phyloP scores from a whole-genome alignment of 2,113 vertebrate genomes.

The Bungarus multicinctus region DNA sequence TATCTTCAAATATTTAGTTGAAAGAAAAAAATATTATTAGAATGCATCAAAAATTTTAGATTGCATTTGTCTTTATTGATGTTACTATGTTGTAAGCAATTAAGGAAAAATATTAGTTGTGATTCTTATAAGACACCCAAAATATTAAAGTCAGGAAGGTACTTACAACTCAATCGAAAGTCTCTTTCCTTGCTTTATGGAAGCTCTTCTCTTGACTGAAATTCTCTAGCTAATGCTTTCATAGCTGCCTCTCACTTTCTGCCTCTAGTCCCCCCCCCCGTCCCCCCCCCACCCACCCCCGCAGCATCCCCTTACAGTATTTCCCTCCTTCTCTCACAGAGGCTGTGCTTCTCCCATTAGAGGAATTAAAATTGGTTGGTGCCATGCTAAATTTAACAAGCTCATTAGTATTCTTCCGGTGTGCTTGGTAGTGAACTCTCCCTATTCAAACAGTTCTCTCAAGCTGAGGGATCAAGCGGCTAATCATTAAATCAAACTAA shows the following conservation, averaged over 20 bases:
- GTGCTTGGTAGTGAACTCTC: slow-evolving; percentile 80
- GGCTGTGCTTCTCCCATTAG: slow-evolving; percentile 75
- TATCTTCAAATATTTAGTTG: neutral
- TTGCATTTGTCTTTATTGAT: neutral
- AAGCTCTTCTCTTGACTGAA: slow-evolving; percentile 56
- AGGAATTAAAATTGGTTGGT: slow-evolving; percentile 81
- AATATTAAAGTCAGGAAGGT: slow-evolving; percentile 43
- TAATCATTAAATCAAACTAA: slow-evolving; percentile 96
- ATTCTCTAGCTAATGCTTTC: slow-evolving; percentile 51
- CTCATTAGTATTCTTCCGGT: slow-evolving; percentile 84
- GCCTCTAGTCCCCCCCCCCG: neutral
- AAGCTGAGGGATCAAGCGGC: slow-evolving; percentile 86
- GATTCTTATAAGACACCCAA: neutral
- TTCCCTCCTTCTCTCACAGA: slow-evolving; percentile 61
- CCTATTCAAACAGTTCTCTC: slow-evolving; percentile 79
- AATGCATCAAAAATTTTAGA: neutral
- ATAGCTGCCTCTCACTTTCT: slow-evolving; percentile 5
- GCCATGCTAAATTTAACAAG: slow-evolving; percentile 86
- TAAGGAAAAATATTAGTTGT: slow-evolving; percentile 6
- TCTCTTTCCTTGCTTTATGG: slow-evolving; percentile 55
- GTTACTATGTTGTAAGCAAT: neutral
- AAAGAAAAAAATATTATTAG: neutral
- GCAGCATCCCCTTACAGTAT: neutral
- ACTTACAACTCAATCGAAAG: slow-evolving; percentile 72
- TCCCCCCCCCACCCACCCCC: too few relatives aligned